Evolutionary conservation across 1,140 invertebrate genomes (phyloP), one percentile per base, ranked within the genome.

Genomic region (Papilio helenus): DNA sequence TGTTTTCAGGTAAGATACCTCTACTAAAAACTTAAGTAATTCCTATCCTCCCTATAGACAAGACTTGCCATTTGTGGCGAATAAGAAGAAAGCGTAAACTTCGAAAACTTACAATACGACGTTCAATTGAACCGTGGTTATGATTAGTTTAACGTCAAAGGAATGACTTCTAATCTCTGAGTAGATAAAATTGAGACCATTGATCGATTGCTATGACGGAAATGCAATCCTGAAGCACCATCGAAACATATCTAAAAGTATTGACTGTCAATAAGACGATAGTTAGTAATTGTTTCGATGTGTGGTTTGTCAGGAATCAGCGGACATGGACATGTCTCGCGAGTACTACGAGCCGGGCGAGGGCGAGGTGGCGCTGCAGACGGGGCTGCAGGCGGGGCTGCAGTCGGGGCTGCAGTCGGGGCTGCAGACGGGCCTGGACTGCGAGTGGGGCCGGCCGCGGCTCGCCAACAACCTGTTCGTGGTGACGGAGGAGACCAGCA

Each of bases 401-500:
- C 14, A 39, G 10, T 8, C 51, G 18, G 46, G 51, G n/a, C 51
- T 55, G 3, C 14, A 39, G 10, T 8, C 51, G 18, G 46, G 51
- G n/a, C 51, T 55, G 3, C 18, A 20, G 20, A 23, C n/a, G 18
- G 29, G 49, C 2, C 23, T 55, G 23, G 46, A 55, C 2, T 58
- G 51, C 74, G 74, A 76, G 29, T 55, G 34, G 26, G n/a, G 16
- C 14, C 76, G 76, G 44, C 20, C 46, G 3, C 23, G 20, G n/a
- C 18, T 44, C 12, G 65, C 61, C 12, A 76, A 76, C 79, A 72
- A 72, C 16, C 55, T 82, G 81, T 71, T 81, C n/a, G 61, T 80
- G 39, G 84, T 92, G 0, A 82, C 88, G 5, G 92, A 93, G 79
- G 93, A 93, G 79, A 93, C 89, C 3, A 85, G 42, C 55, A 92